Conservation (phyloP, 2,797 vertebrate genomes). For the Scleropages formosus region DNA sequence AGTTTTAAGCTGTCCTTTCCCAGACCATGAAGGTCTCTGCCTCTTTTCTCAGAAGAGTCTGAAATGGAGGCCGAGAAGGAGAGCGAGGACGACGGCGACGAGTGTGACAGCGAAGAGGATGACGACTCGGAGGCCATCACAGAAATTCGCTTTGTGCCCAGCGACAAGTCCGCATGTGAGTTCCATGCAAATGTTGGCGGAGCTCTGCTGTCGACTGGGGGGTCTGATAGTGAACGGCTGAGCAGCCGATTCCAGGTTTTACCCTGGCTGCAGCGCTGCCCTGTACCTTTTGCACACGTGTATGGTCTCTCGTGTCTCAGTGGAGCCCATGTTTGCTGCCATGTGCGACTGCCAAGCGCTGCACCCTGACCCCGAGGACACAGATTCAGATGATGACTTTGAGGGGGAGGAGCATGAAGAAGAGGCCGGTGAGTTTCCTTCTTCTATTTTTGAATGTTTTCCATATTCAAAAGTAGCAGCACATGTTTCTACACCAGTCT, state of each 20-base stretch:
- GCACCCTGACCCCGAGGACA: constrained; percentile 90
- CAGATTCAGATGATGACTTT: constrained; percentile 85
- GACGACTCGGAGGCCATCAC: constrained; percentile 78
- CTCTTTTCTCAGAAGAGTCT: constrained; percentile 22
- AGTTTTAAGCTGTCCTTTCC: background rate
- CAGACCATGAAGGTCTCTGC: background rate
- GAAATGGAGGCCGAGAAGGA: constrained; percentile 67
- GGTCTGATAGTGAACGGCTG: too few species aligned
- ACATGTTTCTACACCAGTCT: too few species aligned
- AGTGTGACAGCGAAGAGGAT: constrained; percentile 58
- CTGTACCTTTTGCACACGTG: too few species aligned
- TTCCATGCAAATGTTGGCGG: constrained; percentile 14
- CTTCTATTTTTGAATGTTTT: background rate
- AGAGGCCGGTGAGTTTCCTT: constrained; percentile 76
- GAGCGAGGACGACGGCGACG: constrained; percentile 66
- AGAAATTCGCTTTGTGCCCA: constrained; percentile 92
- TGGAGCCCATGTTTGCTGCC: constrained; percentile 90
- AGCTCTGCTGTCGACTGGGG: background rate
- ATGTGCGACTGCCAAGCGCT: constrained; percentile 98
- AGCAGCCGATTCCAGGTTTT: too few species aligned
- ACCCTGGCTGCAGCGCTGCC: too few species aligned
- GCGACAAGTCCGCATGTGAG: constrained; percentile 84
- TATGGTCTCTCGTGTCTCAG: constrained; percentile 63
- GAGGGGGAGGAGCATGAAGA: constrained; percentile 94
- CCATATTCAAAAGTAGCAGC: background rate